Base-by-base conservation (phyloP, 1,140 invertebrate species). In the Colletes gigas region DNA sequence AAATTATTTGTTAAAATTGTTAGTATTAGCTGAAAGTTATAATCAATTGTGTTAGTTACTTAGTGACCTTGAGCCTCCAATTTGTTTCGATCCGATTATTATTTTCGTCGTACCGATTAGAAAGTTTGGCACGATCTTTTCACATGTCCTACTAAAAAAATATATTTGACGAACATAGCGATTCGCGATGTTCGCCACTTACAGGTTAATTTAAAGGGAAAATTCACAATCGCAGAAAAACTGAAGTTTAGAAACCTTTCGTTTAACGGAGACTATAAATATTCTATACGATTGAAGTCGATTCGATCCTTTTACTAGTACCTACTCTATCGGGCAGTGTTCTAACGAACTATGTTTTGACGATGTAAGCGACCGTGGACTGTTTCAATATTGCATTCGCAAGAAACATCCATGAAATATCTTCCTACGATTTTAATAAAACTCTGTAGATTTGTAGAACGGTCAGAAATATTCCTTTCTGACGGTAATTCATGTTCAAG, bases 311-410 rank as follows among this genome's bases (percentile, higher is more conserved):
- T 66, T 15, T 41, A 47, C n/a, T 30, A 52, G 55, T 59, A 62
- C n/a, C n/a, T n/a, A n/a, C 12, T 4, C 60, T 39, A 47, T 82
- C 78, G 66, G 80, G 80, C 80, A 82, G 75, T 82, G 80, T 68
- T 55, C 7, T 75, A 62, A 59, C n/a, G 55, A 67, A 81, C n/a
- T 59, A 60, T 71, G 30, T 44, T 54, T 62, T 47, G 47, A 47
- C 3, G 39, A 72, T 67, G 17, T 39, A 71, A 57, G 41, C 55
- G 68, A 62, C 68, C 7, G 55, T 81, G 21, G 71, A 71, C 80
- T 77, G 30, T 30, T 30, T 30, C 30, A 30, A 30, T 30, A 30
- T 30, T 30, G 30, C 30, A 30, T 30, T 30, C 2, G 30, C 30
- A 30, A 30, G 30, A 30, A 30, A 30, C 2, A 30, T 30, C 30